Evolutionary conservation across 2,797 vertebrate species (phyloP).

Genomic region (Champsocephalus esox): DNA sequence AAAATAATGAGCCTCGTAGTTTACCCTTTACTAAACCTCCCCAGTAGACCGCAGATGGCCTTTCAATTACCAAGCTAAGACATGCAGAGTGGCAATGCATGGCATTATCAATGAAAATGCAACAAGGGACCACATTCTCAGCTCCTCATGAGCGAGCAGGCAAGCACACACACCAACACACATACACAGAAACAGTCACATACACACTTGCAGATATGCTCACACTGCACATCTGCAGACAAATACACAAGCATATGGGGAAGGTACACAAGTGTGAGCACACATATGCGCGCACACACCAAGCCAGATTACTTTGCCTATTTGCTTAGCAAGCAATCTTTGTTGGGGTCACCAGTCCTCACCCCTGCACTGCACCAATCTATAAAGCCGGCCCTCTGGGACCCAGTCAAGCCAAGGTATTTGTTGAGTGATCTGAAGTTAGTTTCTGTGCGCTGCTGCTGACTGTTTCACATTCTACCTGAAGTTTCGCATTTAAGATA

Average conservation of each 20-base stretch:
- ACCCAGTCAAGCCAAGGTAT: slow-evolving; percentile 49
- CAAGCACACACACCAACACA: neutral
- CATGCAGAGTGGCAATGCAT: slow-evolving; percentile 76
- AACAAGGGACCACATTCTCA: slow-evolving; percentile 46
- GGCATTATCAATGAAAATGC: slow-evolving; percentile 76
- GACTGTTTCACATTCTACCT: slow-evolving; percentile 29
- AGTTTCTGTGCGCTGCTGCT: slow-evolving; percentile 45
- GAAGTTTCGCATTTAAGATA: slow-evolving; percentile 37
- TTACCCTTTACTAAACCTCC: slow-evolving; percentile 79
- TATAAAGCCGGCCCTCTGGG: slow-evolving; percentile 60
- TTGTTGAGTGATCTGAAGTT: slow-evolving; percentile 59
- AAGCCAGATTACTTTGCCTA: slow-evolving; percentile 69
- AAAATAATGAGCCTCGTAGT: slow-evolving; percentile 79
- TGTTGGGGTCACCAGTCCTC: slow-evolving; percentile 65
- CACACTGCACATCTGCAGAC: slow-evolving; percentile 17
- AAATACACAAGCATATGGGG: slow-evolving; percentile 17
- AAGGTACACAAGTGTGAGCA: slow-evolving; percentile 11
- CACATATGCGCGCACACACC: slow-evolving; percentile 26
- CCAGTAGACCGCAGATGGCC: slow-evolving; percentile 78
- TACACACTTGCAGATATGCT: slow-evolving; percentile 18
- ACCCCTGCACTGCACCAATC: slow-evolving; percentile 66
- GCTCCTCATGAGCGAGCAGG: slow-evolving; percentile 23
- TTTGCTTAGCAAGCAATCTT: slow-evolving; percentile 78
- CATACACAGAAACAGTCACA: slow-evolving; percentile 5
- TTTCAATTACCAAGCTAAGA: slow-evolving; percentile 80